Conservation (phyloP, 2,113 vertebrate genomes). For the Mus spicilegus region DNA sequence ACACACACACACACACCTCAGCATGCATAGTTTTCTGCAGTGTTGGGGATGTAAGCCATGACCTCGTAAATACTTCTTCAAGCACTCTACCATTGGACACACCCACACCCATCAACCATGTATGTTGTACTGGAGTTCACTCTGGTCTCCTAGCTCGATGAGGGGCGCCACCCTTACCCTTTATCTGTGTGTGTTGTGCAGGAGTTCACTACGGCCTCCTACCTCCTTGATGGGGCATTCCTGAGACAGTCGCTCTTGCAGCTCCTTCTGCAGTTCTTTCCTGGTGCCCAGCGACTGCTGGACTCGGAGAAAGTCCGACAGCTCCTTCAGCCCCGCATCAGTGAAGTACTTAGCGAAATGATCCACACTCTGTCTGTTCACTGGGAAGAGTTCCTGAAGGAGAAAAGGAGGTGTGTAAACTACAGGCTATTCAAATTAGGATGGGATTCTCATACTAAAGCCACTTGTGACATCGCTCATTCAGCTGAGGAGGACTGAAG, state of each 20-base stretch:
- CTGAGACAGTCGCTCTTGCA: conserved; percentile 94
- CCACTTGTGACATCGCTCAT: neutral
- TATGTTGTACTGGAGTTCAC: neutral
- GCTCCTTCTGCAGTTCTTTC: conserved; percentile 95
- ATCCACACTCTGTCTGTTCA: conserved; percentile 95
- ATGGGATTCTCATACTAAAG: neutral
- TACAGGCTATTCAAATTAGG: neutral
- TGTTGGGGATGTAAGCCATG: neutral
- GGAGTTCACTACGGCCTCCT: neutral
- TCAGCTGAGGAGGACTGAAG: neutral
- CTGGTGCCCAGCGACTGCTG: conserved; percentile 94
- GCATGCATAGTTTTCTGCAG: too few species aligned
- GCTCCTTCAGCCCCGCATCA: conserved; percentile 94
- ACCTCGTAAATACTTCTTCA: neutral
- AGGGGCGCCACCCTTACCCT: neutral
- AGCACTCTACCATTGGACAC: neutral
- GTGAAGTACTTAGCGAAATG: conserved; percentile 96
- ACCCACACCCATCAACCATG: neutral
- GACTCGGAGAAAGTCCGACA: conserved; percentile 92
- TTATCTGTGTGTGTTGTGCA: neutral
- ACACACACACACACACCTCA: too few species aligned
- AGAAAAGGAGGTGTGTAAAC: neutral
- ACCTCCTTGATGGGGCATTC: conserved; percentile 95
- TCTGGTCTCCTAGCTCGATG: neutral
- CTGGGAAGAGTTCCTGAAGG: conserved; percentile 93